Evolutionary conservation across 2,888 invertebrate species (phyloP).

Genomic region (Sarcophaga rosellei): DNA sequence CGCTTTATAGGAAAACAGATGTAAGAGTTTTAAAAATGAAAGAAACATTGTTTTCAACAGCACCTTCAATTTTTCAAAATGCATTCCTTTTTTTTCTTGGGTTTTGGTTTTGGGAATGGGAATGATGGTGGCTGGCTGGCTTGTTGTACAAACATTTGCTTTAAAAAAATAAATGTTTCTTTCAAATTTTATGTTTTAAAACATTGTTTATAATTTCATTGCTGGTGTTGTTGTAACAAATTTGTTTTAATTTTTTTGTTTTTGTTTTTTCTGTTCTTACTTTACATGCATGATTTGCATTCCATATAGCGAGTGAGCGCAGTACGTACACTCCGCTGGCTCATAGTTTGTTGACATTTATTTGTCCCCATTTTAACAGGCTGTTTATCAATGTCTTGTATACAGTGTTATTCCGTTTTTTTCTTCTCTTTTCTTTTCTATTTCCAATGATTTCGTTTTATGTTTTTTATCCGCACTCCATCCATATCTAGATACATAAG

Average conservation of each 20-base stretch:
- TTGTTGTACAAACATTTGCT: background rate
- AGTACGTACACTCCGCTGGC: conserved; percentile 1
- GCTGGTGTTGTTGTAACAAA: conserved; percentile 11
- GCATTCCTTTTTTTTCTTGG: background rate
- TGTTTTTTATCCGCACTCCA: background rate
- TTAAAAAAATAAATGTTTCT: conserved; percentile 44
- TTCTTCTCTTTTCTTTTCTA: conserved; percentile 4
- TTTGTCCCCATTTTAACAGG: conserved; percentile 68
- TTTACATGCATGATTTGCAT: conserved; percentile 57
- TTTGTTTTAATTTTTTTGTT: background rate
- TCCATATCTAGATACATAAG: conserved; percentile 44
- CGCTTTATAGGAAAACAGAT: background rate
- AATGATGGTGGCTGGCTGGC: background rate
- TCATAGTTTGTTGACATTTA: conserved; percentile 61
- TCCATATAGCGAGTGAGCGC: conserved; percentile 1
- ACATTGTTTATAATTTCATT: conserved; percentile 51
- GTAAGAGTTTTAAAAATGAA: background rate
- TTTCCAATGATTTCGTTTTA: conserved; percentile 27
- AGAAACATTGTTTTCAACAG: background rate
- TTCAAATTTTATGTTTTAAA: conserved; percentile 34
- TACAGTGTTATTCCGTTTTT: background rate
- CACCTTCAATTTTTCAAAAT: background rate
- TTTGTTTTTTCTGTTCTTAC: conserved; percentile 20
- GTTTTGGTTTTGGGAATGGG: background rate
- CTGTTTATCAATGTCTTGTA: conserved; percentile 66